Percentiles rank a stretch among this genome's conserved stretches.
These are phyloP conservation scores for Augochlora pura DNA, from an alignment of 1,140 invertebrate species.

Conservation along the genomic window DNA sequence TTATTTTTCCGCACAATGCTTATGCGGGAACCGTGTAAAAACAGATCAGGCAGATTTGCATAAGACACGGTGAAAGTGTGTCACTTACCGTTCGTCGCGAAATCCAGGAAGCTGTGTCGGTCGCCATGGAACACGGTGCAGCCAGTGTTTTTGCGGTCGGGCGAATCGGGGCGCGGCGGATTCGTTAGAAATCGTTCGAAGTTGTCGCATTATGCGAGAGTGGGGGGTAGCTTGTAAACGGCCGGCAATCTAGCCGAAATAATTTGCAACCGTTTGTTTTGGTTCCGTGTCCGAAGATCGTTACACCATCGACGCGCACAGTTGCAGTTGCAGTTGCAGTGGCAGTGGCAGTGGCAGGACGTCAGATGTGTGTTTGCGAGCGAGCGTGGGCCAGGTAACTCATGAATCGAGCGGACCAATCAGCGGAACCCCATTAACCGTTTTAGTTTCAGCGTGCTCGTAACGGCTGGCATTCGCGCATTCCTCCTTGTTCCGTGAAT, in stretches of 20 bases:
- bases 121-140: not conserved
- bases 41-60: no score
- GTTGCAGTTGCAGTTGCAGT: no score
- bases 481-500: conserved; percentile 15
- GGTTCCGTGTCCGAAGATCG: conserved; percentile 29
- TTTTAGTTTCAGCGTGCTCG: conserved; percentile 25
- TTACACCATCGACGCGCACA: conserved; percentile 31
- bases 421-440: conserved; percentile 28
- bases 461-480: conserved; percentile 28
- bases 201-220: conserved; percentile 18
- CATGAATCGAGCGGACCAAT: conserved; percentile 36
- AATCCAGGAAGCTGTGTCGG: not conserved
- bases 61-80: no score
- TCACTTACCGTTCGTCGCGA: no score
- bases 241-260: conserved; percentile 14
- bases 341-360: not conserved
- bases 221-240: conserved; percentile 13
- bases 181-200: conserved; percentile 27
- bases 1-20: no score
- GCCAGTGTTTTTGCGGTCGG: not conserved
- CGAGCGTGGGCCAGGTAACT: conserved; percentile 24
- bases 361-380: conserved; percentile 12
- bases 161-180: not conserved
- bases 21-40: no score
- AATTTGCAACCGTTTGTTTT: conserved; percentile 29